These are phyloP conservation scores for Lipotes vexillifer DNA, from an alignment of 2,113 vertebrate genomes.

Conservation along the genomic window DNA sequence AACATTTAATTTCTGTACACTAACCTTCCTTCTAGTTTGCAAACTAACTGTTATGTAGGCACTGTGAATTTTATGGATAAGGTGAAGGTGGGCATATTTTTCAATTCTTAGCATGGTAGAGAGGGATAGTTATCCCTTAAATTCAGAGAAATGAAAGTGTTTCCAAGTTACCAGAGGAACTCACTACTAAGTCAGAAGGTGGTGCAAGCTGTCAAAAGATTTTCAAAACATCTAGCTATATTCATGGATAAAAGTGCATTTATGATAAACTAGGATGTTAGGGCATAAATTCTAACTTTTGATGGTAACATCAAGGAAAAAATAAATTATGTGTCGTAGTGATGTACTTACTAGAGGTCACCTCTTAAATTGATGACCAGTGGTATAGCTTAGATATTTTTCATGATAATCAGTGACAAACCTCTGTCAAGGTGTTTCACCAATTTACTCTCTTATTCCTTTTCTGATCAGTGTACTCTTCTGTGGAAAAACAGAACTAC, in stretches of 20 bases:
- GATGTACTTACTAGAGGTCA: not conserved
- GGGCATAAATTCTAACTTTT: conserved; percentile 15
- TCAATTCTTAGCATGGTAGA: conserved; percentile 14
- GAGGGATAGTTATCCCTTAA: not conserved
- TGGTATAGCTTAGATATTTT: not conserved
- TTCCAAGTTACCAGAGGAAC: not conserved
- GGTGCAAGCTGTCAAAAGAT: not conserved
- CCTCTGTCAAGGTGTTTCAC: not conserved
- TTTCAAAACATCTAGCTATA: not conserved
- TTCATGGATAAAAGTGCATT: not conserved
- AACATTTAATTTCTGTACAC: not conserved
- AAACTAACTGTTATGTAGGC: not conserved
- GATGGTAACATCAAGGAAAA: not conserved
- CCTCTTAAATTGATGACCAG: not conserved
- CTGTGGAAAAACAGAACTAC: not conserved
- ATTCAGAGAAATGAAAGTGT: conserved; percentile 2
- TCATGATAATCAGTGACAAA: not conserved
- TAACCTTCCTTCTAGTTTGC: not conserved
- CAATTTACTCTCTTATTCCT: conserved; percentile 9
- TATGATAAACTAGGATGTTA: not conserved
- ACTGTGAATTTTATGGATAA: not conserved
- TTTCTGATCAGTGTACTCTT: conserved; percentile 9
- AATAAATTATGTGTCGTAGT: not conserved
- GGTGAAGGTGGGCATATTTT: not conserved
- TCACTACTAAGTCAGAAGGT: conserved; percentile 20